Evolutionary conservation across 2,888 invertebrate genomes (phyloP).

Genomic region (Andrena praecox): DNA sequence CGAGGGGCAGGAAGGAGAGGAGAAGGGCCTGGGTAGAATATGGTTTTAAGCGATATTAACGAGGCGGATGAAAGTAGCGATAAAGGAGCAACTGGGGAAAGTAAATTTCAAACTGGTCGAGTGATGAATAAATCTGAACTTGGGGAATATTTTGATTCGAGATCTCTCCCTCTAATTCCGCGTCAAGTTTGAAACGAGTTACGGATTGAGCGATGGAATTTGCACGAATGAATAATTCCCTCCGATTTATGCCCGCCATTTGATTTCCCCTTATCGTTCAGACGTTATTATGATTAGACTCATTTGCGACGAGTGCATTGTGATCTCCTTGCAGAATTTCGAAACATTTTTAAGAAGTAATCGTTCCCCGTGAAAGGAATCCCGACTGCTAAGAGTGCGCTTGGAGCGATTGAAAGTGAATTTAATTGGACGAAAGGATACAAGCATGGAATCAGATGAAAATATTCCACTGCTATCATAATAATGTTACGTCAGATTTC

Average conservation of each 20-base stretch:
- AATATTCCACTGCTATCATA: background rate
- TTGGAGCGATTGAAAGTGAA: background rate
- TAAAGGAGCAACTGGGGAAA: constrained; percentile 29
- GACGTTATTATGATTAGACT: background rate
- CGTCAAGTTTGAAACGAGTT: background rate
- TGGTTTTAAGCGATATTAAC: constrained; percentile 57
- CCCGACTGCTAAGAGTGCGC: no score
- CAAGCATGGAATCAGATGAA: background rate
- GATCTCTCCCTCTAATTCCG: constrained; percentile 4
- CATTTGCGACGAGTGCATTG: background rate
- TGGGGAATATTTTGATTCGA: constrained; percentile 34
- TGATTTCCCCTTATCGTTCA: constrained; percentile 1
- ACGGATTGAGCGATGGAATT: constrained; percentile 23
- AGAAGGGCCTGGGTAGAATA: constrained; percentile 24
- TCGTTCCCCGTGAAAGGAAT: no score
- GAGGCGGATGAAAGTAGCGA: constrained; percentile 35
- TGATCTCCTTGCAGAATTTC: background rate
- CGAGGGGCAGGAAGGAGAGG: background rate
- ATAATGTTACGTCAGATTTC: background rate
- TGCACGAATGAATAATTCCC: constrained; percentile 5
- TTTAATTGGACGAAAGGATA: background rate
- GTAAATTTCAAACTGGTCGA: constrained; percentile 30
- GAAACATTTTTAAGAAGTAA: no score
- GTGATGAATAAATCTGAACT: constrained; percentile 49
- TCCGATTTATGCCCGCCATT: constrained; percentile 1